These are phyloP conservation scores for Dreissena polymorpha DNA, from an alignment of 1,140 invertebrate genomes.

Conservation along the genomic window DNA sequence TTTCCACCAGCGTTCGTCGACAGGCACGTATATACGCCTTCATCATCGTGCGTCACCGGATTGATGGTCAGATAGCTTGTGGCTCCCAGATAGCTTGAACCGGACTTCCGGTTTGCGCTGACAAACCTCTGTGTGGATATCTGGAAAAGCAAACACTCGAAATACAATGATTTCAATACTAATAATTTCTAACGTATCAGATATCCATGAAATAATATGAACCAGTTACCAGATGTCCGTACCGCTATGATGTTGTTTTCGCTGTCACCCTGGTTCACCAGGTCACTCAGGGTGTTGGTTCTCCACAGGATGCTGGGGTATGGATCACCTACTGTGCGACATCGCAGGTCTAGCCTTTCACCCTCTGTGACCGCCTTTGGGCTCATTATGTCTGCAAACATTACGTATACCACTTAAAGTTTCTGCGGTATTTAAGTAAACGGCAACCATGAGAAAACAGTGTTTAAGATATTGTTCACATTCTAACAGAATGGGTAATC, in stretches of 20 bases:
- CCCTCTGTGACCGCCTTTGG: background rate
- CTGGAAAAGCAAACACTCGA: background rate
- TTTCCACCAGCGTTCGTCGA: background rate
- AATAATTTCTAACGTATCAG: no score
- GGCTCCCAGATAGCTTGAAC: background rate
- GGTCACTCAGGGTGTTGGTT: background rate
- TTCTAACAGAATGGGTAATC: background rate
- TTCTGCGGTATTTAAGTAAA: background rate
- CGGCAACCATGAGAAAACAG: background rate
- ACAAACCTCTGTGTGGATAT: background rate
- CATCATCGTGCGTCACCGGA: background rate
- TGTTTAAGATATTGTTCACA: background rate
- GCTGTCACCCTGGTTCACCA: background rate
- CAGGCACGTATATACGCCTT: background rate
- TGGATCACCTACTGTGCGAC: background rate
- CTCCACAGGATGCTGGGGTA: constrained; percentile 1
- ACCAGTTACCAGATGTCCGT: background rate
- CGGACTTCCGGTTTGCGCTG: background rate
- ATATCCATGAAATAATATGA: no score
- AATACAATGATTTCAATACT: no score
- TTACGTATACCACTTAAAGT: background rate
- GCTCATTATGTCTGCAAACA: background rate
- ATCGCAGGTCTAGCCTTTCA: background rate
- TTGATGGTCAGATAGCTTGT: background rate
- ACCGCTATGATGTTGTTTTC: background rate